These are phyloP conservation scores for Dynastes tityus DNA, from an alignment of 2,888 invertebrate species.

Conservation along the genomic window DNA sequence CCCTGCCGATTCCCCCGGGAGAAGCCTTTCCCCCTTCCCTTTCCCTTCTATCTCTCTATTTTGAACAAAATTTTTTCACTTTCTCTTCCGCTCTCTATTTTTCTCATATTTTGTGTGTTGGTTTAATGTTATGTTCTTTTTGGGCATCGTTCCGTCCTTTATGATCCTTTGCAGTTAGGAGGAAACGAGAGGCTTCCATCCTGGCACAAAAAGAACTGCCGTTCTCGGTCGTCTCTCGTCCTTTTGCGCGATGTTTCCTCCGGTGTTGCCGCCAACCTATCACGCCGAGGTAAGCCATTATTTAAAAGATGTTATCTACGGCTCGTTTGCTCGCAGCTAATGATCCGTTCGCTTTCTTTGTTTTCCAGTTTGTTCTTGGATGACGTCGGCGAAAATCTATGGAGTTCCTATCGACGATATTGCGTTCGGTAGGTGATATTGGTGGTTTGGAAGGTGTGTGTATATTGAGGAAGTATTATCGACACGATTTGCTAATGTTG, in stretches of 20 bases:
- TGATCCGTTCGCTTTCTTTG: slow-evolving; percentile 46
- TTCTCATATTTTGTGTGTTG: slow-evolving; percentile 8
- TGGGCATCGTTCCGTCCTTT: slow-evolving; percentile 37
- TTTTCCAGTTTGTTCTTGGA: slow-evolving; percentile 44
- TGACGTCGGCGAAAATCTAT: slow-evolving; percentile 43
- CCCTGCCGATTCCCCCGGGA: no score
- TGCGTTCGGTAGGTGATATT: slow-evolving; percentile 7
- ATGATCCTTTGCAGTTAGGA: slow-evolving; percentile 18
- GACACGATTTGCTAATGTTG: slow-evolving; percentile 19
- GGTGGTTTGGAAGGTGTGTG: not conserved
- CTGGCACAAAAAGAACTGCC: not conserved
- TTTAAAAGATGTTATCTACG: slow-evolving; percentile 49
- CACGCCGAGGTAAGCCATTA: slow-evolving; percentile 38
- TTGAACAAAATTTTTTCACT: slow-evolving; percentile 15
- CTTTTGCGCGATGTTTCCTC: slow-evolving; percentile 3
- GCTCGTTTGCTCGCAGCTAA: slow-evolving; percentile 47
- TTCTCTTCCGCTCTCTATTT: not conserved
- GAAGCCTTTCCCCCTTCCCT: no score
- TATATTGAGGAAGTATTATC: slow-evolving; percentile 16
- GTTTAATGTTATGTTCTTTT: slow-evolving; percentile 38
- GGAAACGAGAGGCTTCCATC: not conserved
- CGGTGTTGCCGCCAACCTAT: slow-evolving; percentile 9
- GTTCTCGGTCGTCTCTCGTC: slow-evolving; percentile 21
- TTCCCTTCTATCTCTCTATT: slow-evolving; percentile 46
- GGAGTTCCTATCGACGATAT: slow-evolving; percentile 27